Conservation (phyloP, 2,888 invertebrate genomes). For the Athalia rosae region DNA sequence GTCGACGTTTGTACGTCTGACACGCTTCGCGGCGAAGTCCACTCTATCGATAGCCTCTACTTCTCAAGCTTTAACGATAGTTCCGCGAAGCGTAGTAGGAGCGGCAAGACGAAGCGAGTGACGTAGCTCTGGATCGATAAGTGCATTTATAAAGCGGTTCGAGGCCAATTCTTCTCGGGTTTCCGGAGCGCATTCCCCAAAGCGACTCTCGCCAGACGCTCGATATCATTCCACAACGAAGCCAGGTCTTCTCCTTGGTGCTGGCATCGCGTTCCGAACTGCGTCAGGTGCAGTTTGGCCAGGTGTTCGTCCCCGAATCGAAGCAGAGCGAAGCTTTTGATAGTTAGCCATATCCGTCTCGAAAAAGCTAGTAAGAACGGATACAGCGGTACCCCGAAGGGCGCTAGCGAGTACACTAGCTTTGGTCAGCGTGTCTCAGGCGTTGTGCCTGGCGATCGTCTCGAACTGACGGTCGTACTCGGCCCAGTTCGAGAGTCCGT, state of each 20-base stretch:
- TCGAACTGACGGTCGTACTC: neutral
- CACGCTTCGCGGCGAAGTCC: neutral
- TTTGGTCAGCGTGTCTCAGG: neutral
- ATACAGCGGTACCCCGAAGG: neutral
- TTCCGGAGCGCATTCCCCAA: neutral
- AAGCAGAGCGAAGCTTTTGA: neutral
- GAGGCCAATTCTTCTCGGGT: neutral
- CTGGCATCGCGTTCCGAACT: neutral
- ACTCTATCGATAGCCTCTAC: neutral
- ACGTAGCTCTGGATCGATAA: neutral
- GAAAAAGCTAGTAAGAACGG: neutral
- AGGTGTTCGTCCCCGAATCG: constrained; percentile 1
- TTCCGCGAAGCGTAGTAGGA: neutral
- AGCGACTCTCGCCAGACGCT: neutral
- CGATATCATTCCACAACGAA: neutral
- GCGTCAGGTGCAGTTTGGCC: neutral
- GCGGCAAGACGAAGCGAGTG: neutral
- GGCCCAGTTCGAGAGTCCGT: constrained; percentile 2
- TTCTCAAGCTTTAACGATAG: neutral
- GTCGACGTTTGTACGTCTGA: neutral
- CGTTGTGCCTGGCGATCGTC: neutral
- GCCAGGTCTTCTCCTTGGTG: neutral
- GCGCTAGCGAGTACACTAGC: neutral
- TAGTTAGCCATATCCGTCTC: neutral
- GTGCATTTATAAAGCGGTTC: neutral